Conservation (phyloP, 2,113 vertebrate species). For the Aegotheles bennettii region DNA sequence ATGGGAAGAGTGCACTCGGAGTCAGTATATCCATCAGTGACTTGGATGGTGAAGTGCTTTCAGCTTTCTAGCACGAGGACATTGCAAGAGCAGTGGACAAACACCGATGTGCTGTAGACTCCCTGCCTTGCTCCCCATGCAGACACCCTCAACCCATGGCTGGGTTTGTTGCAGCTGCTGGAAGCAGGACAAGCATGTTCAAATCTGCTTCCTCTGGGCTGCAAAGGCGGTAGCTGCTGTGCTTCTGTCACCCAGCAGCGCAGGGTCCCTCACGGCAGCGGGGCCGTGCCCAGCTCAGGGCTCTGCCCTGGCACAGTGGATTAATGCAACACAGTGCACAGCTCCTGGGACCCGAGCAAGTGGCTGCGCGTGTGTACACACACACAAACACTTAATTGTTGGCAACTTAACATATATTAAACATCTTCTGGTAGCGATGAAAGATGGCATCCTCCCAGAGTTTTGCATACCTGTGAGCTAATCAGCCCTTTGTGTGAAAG, state of each 20-base stretch:
- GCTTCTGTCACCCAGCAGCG: background rate
- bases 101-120: background rate
- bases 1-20: background rate
- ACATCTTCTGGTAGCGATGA: constrained; percentile 28
- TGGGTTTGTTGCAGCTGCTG: background rate
- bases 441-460: constrained; percentile 60
- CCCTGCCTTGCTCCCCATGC: background rate
- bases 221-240: background rate
- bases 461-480: constrained; percentile 54
- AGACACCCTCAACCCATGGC: background rate
- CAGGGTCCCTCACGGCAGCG: background rate
- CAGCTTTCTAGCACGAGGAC: background rate
- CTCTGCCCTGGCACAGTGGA: background rate
- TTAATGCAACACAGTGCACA: background rate
- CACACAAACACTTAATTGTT: background rate
- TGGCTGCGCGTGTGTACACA: background rate
- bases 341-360: background rate
- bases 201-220: background rate
- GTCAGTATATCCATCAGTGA: background rate
- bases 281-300: background rate
- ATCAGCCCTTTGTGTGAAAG: constrained; percentile 49
- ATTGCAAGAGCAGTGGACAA: background rate
- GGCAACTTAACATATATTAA: constrained; percentile 20
- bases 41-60: background rate
- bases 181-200: background rate